Evolutionary conservation across 2,888 invertebrate genomes (phyloP).

Genomic region (Polydesmus complanatus): DNA sequence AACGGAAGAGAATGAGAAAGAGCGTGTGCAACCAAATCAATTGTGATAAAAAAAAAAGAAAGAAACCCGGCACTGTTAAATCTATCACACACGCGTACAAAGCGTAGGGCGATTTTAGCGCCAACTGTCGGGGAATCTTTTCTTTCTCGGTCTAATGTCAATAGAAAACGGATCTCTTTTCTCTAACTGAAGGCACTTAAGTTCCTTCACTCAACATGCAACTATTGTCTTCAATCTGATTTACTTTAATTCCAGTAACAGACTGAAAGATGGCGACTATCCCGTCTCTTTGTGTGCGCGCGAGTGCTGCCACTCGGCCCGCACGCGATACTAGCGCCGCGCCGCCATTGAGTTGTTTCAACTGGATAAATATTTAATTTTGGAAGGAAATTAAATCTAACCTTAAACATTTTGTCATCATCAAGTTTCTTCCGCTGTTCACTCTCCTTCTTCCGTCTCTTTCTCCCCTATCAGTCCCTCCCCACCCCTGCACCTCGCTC

Average conservation of each 20-base stretch:
- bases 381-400: neutral
- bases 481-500: neutral
- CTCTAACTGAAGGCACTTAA: neutral
- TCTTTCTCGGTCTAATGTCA: too few relatives aligned
- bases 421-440: neutral
- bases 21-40: neutral
- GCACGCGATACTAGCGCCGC: too few relatives aligned
- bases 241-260: neutral
- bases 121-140: too few relatives aligned
- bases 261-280: neutral
- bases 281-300: too few relatives aligned
- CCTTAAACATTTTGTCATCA: neutral
- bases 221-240: neutral
- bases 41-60: too few relatives aligned
- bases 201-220: neutral
- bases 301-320: too few relatives aligned
- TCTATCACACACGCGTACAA: neutral
- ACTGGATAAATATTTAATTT: neutral
- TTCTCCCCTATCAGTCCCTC: neutral
- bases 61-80: neutral
- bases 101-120: too few relatives aligned
- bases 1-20: neutral
- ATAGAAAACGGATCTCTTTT: neutral
- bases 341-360: too few relatives aligned
- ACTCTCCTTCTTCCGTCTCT: neutral